Evolutionary conservation across 2,888 invertebrate genomes (phyloP).

Genomic region (Ethmia dodecea): DNA sequence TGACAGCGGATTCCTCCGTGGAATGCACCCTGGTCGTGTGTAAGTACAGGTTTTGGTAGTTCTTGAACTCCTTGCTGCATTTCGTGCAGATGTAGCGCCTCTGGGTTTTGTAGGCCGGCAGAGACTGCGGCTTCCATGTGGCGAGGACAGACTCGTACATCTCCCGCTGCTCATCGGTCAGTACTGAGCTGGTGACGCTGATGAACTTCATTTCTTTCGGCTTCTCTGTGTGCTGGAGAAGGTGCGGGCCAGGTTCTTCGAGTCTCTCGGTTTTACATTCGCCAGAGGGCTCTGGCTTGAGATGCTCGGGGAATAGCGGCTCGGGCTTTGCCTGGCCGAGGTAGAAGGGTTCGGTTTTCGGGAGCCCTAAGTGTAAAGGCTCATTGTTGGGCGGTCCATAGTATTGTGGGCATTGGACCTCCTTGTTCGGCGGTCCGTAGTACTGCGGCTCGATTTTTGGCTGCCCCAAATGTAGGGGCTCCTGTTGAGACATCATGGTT

Average conservation of each 20-base stretch:
- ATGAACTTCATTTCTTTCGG: constrained; percentile 46
- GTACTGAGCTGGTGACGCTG: constrained; percentile 48
- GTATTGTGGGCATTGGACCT: constrained; percentile 2
- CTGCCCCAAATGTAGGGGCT: constrained; percentile 2
- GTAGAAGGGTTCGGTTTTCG: not conserved
- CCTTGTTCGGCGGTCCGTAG: not conserved
- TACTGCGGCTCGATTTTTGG: constrained; percentile 1
- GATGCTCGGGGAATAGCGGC: not conserved
- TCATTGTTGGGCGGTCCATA: not conserved
- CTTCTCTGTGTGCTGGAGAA: not conserved
- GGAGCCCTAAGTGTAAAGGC: not conserved
- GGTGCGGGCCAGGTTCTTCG: not conserved
- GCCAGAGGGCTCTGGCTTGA: not conserved
- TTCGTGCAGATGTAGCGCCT: constrained; percentile 57
- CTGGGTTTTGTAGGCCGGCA: constrained; percentile 9
- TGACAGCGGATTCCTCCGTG: constrained; percentile 56
- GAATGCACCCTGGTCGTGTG: constrained; percentile 66
- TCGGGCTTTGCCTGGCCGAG: not conserved
- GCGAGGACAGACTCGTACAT: constrained; percentile 65
- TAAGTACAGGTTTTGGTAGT: constrained; percentile 61
- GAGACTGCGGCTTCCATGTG: constrained; percentile 55
- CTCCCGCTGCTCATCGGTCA: constrained; percentile 59
- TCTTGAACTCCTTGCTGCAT: constrained; percentile 66
- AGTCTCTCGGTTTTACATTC: not conserved
- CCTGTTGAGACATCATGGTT: constrained; percentile 7